Evolutionary conservation across 2,888 invertebrate genomes (phyloP).

Genomic region (Entomobrya multifasciata): DNA sequence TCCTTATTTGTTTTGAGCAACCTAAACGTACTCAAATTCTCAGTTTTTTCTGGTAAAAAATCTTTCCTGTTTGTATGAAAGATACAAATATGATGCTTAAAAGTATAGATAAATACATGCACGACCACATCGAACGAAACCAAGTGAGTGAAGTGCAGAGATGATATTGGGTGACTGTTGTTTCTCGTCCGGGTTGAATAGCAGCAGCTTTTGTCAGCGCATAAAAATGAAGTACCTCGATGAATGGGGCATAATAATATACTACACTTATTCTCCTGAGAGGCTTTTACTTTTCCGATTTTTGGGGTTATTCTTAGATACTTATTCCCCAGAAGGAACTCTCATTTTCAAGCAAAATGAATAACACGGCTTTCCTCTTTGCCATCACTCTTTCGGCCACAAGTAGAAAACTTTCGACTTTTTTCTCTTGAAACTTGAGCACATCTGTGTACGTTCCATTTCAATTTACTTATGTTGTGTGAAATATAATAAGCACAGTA

Average conservation of each 20-base stretch:
- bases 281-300: slow-evolving; percentile 71
- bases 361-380: slow-evolving; percentile 80
- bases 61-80: too few species aligned
- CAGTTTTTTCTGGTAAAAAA: slow-evolving; percentile 18
- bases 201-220: slow-evolving; percentile 31
- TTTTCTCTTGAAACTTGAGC: slow-evolving; percentile 49
- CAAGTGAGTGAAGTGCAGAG: slow-evolving; percentile 1
- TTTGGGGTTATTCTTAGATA: slow-evolving; percentile 79
- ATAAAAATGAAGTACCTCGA: slow-evolving; percentile 52
- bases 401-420: slow-evolving; percentile 40
- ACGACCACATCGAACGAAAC: background rate
- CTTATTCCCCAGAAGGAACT: slow-evolving; percentile 77
- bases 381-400: slow-evolving; percentile 67
- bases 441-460: slow-evolving; percentile 55
- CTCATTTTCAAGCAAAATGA: slow-evolving; percentile 79
- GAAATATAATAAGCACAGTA: background rate
- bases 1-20: slow-evolving; percentile 20
- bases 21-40: slow-evolving; percentile 6
- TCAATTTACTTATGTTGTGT: slow-evolving; percentile 31
- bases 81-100: too few species aligned
- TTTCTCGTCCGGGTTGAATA: background rate
- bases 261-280: slow-evolving; percentile 74
- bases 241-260: slow-evolving; percentile 58
- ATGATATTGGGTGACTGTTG: background rate
- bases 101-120: background rate